Conservation (phyloP, 2,888 invertebrate species). For the Endotricha flammealis region DNA sequence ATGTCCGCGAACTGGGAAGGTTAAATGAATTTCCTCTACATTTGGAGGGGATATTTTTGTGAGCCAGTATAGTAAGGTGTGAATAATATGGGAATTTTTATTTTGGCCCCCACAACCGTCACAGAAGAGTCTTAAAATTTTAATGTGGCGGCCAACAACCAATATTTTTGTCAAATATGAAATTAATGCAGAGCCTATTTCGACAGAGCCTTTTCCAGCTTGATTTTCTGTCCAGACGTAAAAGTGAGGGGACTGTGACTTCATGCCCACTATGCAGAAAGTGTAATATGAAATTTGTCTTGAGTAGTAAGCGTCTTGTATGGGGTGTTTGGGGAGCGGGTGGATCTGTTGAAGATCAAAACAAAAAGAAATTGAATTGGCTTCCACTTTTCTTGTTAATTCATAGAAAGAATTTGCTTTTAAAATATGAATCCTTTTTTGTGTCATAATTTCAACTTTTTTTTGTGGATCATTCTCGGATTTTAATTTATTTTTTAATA, state of each 20-base stretch:
- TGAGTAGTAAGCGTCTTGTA: constrained; percentile 9
- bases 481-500: no score
- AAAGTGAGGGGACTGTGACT: neutral
- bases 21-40: constrained; percentile 10
- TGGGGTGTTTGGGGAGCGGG: constrained; percentile 21
- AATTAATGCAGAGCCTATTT: constrained; percentile 1
- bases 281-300: constrained; percentile 9
- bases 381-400: no score
- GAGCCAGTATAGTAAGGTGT: constrained; percentile 16
- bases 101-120: constrained; percentile 30
- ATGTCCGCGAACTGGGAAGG: constrained; percentile 18
- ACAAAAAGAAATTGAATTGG: no score
- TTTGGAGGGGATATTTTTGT: constrained; percentile 10
- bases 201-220: neutral
- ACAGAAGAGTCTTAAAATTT: constrained; percentile 22
- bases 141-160: no score
- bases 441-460: no score
- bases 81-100: constrained; percentile 20
- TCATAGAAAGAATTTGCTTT: no score
- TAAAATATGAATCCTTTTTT: no score
- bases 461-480: no score
- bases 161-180: no score
- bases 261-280: neutral
- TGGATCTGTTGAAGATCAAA: no score
- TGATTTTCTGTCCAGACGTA: constrained; percentile 1